Evolutionary conservation across 2,113 vertebrate species (phyloP), one percentile per base, ranked within the genome.

Genomic region (Oriolus oriolus): DNA sequence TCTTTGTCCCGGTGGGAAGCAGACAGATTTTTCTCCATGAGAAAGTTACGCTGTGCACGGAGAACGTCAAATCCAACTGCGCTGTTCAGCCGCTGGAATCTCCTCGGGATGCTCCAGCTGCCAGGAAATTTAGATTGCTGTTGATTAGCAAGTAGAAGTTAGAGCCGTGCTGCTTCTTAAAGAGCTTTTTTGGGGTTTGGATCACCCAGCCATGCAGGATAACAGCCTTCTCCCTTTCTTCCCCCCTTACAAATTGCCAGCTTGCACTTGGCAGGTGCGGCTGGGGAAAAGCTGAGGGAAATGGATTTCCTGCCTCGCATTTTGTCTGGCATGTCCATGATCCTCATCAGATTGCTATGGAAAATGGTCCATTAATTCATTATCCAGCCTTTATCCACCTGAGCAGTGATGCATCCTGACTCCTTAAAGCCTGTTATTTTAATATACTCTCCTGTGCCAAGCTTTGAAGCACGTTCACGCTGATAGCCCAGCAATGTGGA

Each of bases 11-110:
- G 17, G 6, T 23, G 2, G 6, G 74, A 79, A 79, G 73, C 23
- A 89, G 52, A 1, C 8, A 27, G 66, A 19, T 60, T 87, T 94
- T 41, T 45, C 49, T 83, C 35, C 6, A 0, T 47, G 35, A n/a
- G 53, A 70, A 93, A 94, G 76, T 95, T 96, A 3, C 0, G 1
- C 35, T 0, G 18, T 13, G 23, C 16, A 2, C 0, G 3, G 71
- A 27, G 85, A 77, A 17, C 1, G 0, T 19, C 17, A n/a, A 73
- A 69, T 33, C 80, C 4, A 1, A 31, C 47, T 1, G 0, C 0
- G 3, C 80, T 0, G 5, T 22, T 76, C 0, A 2, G 71, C n/a
- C 20, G 71, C 53, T 27, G 52, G 13, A 3, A 19, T 28, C 54
- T 92, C 57, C 78, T 93, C 7, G 0, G 35, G 44, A 30, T 84